Percentiles rank a stretch among this genome's conserved stretches.
Conservation (phyloP, 2,888 invertebrate species). For the Tenthredo notha region DNA sequence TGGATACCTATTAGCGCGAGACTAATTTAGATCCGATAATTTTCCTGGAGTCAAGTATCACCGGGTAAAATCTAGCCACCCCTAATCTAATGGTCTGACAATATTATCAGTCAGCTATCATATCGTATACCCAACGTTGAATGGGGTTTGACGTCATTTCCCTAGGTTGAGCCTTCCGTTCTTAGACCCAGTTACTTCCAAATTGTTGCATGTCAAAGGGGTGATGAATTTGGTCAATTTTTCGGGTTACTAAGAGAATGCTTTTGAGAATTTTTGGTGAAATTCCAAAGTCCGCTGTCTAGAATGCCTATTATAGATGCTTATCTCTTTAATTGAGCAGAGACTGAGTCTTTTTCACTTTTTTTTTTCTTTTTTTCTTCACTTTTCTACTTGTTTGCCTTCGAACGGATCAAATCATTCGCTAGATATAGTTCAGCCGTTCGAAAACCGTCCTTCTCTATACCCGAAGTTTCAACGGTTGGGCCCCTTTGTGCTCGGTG, state of each 20-base stretch:
- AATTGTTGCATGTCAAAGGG: background rate
- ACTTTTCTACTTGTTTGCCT: background rate
- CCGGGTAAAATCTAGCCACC: conserved; percentile 1
- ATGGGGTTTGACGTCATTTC: background rate
- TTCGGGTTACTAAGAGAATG: background rate
- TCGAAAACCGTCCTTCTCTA: conserved; percentile 29
- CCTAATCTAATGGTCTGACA: conserved; percentile 51
- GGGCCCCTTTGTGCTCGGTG: conserved; percentile 39
- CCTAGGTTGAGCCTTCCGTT: background rate
- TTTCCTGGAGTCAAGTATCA: background rate
- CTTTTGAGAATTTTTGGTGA: background rate
- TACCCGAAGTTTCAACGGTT: conserved; percentile 33
- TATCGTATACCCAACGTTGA: background rate
- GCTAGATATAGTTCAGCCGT: conserved; percentile 31
- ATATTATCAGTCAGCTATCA: conserved; percentile 54
- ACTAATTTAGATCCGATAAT: conserved; percentile 29
- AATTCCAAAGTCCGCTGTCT: background rate
- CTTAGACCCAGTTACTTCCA: background rate
- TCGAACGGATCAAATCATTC: conserved; percentile 32
- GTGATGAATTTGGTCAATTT: background rate
- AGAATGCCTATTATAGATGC: background rate
- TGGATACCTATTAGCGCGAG: background rate
- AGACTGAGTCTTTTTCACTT: background rate
- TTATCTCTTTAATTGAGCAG: background rate
- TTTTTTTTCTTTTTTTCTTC: background rate